Evolutionary conservation across 2,113 vertebrate genomes (phyloP).

Genomic region (Scolopax mira): DNA sequence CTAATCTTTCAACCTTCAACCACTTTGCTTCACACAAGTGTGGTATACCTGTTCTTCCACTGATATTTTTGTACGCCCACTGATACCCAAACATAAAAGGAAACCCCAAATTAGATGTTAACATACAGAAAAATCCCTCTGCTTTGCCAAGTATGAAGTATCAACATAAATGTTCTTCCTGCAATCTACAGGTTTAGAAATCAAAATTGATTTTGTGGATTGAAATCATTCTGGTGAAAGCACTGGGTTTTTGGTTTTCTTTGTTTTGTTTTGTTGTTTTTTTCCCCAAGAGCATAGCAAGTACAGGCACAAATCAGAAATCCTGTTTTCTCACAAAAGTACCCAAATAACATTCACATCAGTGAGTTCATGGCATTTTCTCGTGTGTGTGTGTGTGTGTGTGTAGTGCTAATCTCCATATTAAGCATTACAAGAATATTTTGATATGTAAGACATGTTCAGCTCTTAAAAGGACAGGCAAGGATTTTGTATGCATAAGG

Average conservation of each 20-base stretch:
- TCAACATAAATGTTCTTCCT: background rate
- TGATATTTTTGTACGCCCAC: background rate
- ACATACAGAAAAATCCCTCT: constrained; percentile 1
- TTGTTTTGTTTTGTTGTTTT: no score
- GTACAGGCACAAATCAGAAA: background rate
- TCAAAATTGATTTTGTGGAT: background rate
- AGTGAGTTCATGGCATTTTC: background rate
- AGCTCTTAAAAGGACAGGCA: background rate
- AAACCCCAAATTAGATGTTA: background rate
- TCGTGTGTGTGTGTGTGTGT: background rate
- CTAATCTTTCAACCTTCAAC: constrained; percentile 4
- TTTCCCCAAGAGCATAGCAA: fast-evolving
- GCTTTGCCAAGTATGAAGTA: background rate
- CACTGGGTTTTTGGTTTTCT: no score
- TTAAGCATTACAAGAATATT: constrained; percentile 15
- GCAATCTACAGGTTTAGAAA: background rate
- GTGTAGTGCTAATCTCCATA: background rate
- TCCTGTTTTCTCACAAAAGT: background rate
- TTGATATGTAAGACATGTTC: background rate
- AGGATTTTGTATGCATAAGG: background rate
- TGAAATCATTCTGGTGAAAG: background rate
- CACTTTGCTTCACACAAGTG: background rate
- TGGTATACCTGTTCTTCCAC: background rate
- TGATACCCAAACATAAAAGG: background rate
- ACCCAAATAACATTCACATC: background rate